Evolutionary conservation across 2,888 invertebrate species (phyloP), one percentile per base, ranked within the genome.

Genomic region (Leptinotarsa rubiginosa): DNA sequence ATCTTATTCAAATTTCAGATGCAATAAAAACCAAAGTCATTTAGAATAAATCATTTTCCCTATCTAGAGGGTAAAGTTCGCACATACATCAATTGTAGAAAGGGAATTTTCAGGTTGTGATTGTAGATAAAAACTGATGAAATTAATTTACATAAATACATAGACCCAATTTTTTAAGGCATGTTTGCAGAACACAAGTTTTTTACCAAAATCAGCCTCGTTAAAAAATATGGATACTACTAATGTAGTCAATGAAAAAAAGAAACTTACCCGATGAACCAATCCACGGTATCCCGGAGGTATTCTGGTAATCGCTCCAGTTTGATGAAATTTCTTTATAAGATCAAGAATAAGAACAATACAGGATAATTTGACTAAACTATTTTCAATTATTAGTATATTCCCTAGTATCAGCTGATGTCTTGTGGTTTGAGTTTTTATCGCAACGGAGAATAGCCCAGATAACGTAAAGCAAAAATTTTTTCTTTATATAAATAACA

Each of bases 261-360:
- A 18, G 65, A 25, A 76, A 92, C 96, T 94, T 90, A 98, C 98
- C 98, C 98, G 95, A 98, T 97, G 92, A 98, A 96, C 98, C 98
- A 98, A 91, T 98, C 98, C 94, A 98, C 97, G 91, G 98, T 98
- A 92, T 98, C 98, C 91, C 98, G 96, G 91, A 98, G 94, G 92
- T 98, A 98, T 92, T 98, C 98, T 90, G 98, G 98, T 94, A 98
- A 92, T 90, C 96, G 97, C 95, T 98, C 98, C 98, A 98, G 95
- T 91, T 95, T 95, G 95, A 89, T 90, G 89, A 91, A 89, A 91
- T 89, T 75, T 73, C 65, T 77, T 75, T 54, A 62, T 50, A 76
- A 65, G 75, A 69, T 70, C 65, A 67, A 62, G 69, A 73, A 73
- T 59, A 54, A 72, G 65, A 77, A 76, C 70, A 76, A 73, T 54